A percentile compares a stretch with the other conserved stretches of the same genome.
Evolutionary conservation across 2,113 vertebrate genomes (phyloP).

Genomic region (Nannobrachium achirus): DNA sequence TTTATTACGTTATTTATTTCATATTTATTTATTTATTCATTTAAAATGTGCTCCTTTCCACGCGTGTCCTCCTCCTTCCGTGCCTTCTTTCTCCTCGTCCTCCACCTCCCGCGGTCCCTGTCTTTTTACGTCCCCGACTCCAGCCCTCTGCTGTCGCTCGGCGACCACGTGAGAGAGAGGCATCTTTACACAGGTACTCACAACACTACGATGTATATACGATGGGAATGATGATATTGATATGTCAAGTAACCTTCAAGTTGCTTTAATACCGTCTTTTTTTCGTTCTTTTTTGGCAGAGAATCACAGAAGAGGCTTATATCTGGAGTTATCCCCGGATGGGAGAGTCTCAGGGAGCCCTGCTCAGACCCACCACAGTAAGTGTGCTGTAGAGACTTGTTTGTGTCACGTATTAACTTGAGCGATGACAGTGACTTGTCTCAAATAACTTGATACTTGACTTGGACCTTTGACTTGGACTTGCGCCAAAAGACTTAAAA

Average conservation of each 20-base stretch:
- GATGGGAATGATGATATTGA: background rate
- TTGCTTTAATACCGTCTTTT: slow-evolving; percentile 6
- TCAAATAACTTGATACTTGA: no score
- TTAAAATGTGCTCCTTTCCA: slow-evolving; percentile 57
- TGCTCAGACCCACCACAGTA: slow-evolving; percentile 61
- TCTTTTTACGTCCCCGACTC: slow-evolving; percentile 71
- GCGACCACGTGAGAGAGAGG: slow-evolving; percentile 68
- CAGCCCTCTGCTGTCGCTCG: slow-evolving; percentile 69
- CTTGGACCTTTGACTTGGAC: no score
- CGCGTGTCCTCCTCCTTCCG: slow-evolving; percentile 14
- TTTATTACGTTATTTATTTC: slow-evolving; percentile 38
- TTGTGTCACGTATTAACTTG: background rate
- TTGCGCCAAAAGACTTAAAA: background rate
- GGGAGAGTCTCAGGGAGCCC: slow-evolving; percentile 71
- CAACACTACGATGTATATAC: background rate
- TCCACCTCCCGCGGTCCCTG: slow-evolving; percentile 43
- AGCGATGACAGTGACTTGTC: no score
- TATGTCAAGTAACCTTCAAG: background rate
- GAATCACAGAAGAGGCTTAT: slow-evolving; percentile 71
- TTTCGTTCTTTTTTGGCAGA: slow-evolving; percentile 50
- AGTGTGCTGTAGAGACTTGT: slow-evolving; percentile 37
- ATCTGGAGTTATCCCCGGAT: slow-evolving; percentile 72
- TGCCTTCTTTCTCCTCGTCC: slow-evolving; percentile 44
- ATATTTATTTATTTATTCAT: slow-evolving; percentile 27
- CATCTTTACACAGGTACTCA: slow-evolving; percentile 80